phyloP scores from a whole-genome alignment of 2,888 invertebrate genomes.

The Ferdinandea cuprea region DNA sequence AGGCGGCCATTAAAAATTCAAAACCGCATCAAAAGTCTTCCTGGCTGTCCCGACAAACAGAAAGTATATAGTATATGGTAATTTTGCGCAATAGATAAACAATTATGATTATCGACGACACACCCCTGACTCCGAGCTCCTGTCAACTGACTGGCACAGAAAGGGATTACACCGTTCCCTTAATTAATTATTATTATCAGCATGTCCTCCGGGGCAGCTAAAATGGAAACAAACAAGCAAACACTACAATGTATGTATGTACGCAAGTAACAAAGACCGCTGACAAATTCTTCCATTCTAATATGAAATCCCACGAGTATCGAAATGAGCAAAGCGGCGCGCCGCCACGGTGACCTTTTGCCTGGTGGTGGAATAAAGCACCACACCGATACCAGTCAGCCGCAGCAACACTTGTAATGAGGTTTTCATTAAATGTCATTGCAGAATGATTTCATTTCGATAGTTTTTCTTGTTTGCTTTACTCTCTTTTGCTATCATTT shows the following conservation, averaged over 20 bases:
- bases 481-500: background rate
- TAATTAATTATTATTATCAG: background rate
- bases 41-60: no score
- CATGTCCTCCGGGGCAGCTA: constrained; percentile 3
- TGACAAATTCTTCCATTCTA: background rate
- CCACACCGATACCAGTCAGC: no score
- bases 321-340: background rate
- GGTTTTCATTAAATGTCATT: constrained; percentile 25
- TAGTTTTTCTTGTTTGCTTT: background rate
- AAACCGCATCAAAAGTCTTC: no score
- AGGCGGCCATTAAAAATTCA: no score
- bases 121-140: background rate
- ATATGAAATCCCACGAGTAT: background rate
- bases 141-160: background rate
- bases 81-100: no score
- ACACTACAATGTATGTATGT: no score
- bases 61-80: no score
- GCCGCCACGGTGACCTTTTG: no score
- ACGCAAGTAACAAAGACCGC: background rate
- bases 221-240: constrained; percentile 1
- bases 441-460: constrained; percentile 21
- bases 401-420: background rate
- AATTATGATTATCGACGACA: background rate
- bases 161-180: background rate
- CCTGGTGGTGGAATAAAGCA: no score